phyloP scores from a whole-genome alignment of 2,797 vertebrate species.

The Semotilus atromaculatus region DNA sequence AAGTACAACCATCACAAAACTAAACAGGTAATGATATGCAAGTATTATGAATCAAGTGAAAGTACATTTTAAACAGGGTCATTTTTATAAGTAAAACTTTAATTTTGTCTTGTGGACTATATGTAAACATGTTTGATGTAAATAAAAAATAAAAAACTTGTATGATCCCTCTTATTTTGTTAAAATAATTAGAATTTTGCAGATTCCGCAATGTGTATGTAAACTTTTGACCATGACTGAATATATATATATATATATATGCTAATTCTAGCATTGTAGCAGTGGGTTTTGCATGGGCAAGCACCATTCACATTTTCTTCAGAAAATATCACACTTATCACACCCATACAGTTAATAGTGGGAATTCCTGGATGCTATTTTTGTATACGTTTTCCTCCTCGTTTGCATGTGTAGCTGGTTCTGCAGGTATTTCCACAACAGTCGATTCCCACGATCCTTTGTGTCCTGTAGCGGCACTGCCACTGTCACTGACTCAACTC shows the following conservation, averaged over 20 bases:
- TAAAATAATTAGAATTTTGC: too few species aligned
- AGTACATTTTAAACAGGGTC: too few species aligned
- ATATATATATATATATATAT: too few species aligned
- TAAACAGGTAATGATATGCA: too few species aligned
- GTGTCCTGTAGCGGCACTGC: constrained; percentile 52
- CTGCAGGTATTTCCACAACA: constrained; percentile 59
- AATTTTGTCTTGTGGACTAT: neutral
- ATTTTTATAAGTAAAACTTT: neutral
- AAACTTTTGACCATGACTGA: too few species aligned
- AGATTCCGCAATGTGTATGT: neutral
- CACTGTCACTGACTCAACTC: constrained; percentile 44
- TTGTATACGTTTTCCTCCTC: constrained; percentile 32
- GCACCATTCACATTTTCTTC: neutral
- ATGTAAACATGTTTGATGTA: too few species aligned
- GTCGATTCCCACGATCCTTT: constrained; percentile 59
- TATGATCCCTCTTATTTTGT: too few species aligned
- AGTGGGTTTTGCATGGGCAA: neutral
- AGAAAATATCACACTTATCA: neutral
- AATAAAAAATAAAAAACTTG: too few species aligned
- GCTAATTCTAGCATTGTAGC: neutral
- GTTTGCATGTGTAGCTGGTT: constrained; percentile 62
- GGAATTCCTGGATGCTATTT: constrained; percentile 26
- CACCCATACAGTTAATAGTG: neutral
- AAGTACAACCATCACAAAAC: too few species aligned
- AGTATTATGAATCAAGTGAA: too few species aligned